phyloP scores from a whole-genome alignment of 2,113 vertebrate genomes.

The Pterocles gutturalis region DNA sequence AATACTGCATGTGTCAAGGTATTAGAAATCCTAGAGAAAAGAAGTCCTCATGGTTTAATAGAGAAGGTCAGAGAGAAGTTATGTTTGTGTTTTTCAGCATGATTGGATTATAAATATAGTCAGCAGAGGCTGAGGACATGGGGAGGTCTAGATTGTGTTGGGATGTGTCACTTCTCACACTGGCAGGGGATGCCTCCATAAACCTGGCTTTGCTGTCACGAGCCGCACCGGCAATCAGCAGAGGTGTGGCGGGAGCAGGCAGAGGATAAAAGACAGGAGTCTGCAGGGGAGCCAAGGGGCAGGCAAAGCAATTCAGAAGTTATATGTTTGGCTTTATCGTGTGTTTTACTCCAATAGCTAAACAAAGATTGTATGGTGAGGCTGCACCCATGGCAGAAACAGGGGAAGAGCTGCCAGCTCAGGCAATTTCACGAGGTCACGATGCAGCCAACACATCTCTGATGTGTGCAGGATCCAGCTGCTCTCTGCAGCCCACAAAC shows the following conservation, averaged over 20 bases:
- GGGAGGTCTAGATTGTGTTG: background rate
- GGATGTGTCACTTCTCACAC: background rate
- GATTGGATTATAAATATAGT: slow-evolving; percentile 48
- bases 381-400: background rate
- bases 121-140: background rate
- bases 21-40: background rate
- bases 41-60: background rate
- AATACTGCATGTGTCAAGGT: background rate
- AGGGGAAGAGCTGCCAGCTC: background rate
- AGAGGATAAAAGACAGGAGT: background rate
- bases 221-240: background rate
- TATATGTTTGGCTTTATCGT: background rate
- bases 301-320: background rate
- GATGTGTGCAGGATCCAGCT: background rate
- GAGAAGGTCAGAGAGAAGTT: slow-evolving; percentile 11
- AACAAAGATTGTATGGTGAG: background rate
- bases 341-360: background rate
- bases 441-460: background rate
- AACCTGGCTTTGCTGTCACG: background rate
- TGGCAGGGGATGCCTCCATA: background rate
- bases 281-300: background rate
- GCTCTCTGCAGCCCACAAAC: background rate
- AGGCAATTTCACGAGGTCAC: slow-evolving; percentile 16
- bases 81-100: slow-evolving; percentile 4
- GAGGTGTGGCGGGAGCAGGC: background rate